Conservation (phyloP, 2,113 vertebrate genomes). For the Pelmatolapia mariae region DNA sequence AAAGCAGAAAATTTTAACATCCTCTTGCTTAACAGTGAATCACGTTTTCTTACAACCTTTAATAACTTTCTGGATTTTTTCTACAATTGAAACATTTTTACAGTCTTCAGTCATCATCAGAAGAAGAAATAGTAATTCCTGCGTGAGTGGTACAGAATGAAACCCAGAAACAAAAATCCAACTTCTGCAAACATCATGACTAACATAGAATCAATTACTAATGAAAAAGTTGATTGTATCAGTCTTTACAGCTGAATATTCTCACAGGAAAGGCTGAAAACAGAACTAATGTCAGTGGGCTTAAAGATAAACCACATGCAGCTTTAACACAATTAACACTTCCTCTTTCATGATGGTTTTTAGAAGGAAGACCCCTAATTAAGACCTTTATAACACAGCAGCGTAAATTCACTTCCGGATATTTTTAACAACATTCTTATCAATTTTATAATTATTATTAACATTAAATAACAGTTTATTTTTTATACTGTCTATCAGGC, state of each 20-base stretch:
- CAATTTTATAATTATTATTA: not conserved
- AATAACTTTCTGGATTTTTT: accelerated
- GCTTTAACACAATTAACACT: not conserved
- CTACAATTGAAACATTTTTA: not conserved
- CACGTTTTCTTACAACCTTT: not conserved
- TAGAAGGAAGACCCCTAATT: accelerated
- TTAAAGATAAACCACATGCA: not conserved
- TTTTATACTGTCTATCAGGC: accelerated
- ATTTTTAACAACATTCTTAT: not conserved
- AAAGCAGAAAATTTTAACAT: accelerated
- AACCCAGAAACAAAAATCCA: not conserved
- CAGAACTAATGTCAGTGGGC: not conserved
- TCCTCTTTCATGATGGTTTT: accelerated
- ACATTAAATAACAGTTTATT: no score
- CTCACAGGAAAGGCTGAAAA: not conserved
- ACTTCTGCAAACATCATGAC: not conserved
- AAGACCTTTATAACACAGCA: not conserved
- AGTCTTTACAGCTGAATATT: not conserved
- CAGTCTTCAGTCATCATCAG: not conserved
- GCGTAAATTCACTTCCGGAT: not conserved
- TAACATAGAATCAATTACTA: accelerated
- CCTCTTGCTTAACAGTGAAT: not conserved
- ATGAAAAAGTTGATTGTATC: not conserved
- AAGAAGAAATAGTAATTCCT: not conserved
- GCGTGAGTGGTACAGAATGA: not conserved